A percentile compares a stretch with the other conserved stretches of the same genome.
phyloP scores from a whole-genome alignment of 2,113 vertebrate species.

The Anser brachyrhynchus region DNA sequence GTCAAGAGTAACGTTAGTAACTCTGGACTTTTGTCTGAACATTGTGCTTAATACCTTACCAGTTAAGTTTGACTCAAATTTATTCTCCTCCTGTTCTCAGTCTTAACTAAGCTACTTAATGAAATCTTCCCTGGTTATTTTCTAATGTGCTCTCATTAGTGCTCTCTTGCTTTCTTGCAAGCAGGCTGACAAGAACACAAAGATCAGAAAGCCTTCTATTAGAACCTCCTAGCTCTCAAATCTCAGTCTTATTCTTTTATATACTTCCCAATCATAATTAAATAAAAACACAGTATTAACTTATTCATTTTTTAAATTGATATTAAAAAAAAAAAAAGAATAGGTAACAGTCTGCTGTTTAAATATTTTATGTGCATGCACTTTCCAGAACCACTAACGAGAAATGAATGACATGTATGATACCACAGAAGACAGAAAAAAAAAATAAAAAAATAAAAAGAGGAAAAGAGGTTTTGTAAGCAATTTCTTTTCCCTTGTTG shows the following conservation, averaged over 20 bases:
- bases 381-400: background rate
- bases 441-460: background rate
- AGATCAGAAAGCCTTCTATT: background rate
- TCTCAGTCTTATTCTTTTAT: background rate
- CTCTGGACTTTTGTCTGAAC: background rate
- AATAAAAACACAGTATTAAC: background rate
- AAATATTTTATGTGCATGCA: background rate
- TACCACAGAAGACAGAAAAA: background rate
- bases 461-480: background rate
- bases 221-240: background rate
- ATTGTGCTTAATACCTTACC: background rate
- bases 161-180: background rate
- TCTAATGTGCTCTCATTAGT: constrained; percentile 26
- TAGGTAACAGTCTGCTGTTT: background rate
- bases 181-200: background rate
- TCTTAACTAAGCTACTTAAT: constrained; percentile 16
- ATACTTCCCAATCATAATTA: background rate
- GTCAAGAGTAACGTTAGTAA: background rate
- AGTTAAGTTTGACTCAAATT: constrained; percentile 7
- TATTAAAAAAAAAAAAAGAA: background rate
- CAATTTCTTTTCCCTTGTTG: background rate
- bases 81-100: constrained; percentile 18
- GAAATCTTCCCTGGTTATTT: background rate
- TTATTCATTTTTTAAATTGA: background rate
- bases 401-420: background rate